Evolutionary conservation across 2,888 invertebrate genomes (phyloP).

Genomic region (Euproctis similis): DNA sequence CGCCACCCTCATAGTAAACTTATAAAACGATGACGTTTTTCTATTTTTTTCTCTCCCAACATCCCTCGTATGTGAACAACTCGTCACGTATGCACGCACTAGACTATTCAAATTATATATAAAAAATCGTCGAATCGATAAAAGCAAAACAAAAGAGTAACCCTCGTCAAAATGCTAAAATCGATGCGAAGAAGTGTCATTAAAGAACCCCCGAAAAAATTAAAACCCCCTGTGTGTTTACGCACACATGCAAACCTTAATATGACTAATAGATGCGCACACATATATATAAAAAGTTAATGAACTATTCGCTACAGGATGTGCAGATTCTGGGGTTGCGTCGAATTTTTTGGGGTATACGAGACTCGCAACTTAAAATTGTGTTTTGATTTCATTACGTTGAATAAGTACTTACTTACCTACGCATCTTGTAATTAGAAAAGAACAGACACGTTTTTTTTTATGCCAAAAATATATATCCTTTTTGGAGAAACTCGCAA

Average conservation of each 20-base stretch:
- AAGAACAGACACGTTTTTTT: no score
- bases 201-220: constrained; percentile 74
- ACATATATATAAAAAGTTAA: constrained; percentile 29
- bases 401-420: no score
- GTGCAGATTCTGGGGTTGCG: constrained; percentile 24
- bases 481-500: no score
- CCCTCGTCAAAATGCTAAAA: constrained; percentile 67
- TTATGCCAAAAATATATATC: no score
- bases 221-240: constrained; percentile 55
- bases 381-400: constrained; percentile 13
- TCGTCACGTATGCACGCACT: constrained; percentile 47
- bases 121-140: constrained; percentile 55
- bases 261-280: constrained; percentile 43
- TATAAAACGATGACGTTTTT: constrained; percentile 25
- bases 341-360: constrained; percentile 13
- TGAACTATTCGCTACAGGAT: constrained; percentile 29
- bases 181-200: constrained; percentile 75
- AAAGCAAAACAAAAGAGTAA: constrained; percentile 67
- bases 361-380: constrained; percentile 3
- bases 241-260: constrained; percentile 37
- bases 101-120: constrained; percentile 36
- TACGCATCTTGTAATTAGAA: no score
- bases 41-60: constrained; percentile 24
- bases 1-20: not conserved
- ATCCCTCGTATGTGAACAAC: constrained; percentile 30